These are phyloP conservation scores for Brienomyrus brachyistius DNA, from an alignment of 2,113 vertebrate species.

Conservation along the genomic window DNA sequence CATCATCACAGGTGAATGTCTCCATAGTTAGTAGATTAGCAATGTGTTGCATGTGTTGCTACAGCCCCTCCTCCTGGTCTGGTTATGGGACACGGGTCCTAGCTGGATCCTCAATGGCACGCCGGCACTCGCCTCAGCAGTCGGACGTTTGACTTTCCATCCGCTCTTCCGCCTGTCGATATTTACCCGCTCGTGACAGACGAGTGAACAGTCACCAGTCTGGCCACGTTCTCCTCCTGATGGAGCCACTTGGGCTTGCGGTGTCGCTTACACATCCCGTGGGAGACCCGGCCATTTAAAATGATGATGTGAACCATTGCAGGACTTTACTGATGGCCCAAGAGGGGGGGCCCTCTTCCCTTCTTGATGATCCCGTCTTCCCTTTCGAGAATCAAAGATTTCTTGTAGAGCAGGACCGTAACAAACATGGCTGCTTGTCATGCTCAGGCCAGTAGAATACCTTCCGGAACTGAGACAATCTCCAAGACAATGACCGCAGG, in stretches of 20 bases:
- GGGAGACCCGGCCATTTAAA: constrained; percentile 42
- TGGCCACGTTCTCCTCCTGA: constrained; percentile 47
- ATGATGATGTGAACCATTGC: constrained; percentile 42
- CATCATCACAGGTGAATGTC: neutral
- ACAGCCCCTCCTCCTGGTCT: neutral
- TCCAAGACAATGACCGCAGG: neutral
- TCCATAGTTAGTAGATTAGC: neutral
- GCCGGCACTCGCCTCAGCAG: neutral
- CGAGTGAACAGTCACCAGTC: constrained; percentile 50
- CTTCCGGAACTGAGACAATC: neutral
- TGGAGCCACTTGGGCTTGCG: constrained; percentile 46
- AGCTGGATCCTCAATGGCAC: neutral
- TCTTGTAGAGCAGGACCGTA: neutral
- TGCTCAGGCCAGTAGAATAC: neutral
- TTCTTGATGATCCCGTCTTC: neutral
- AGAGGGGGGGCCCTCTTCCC: neutral
- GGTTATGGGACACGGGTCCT: neutral
- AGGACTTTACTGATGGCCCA: neutral
- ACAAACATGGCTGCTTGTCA: neutral
- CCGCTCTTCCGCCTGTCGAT: constrained; percentile 40
- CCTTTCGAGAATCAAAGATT: neutral
- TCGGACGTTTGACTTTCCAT: constrained; percentile 23
- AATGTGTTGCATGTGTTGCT: neutral
- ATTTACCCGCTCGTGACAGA: constrained; percentile 52
- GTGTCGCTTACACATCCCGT: constrained; percentile 9